A percentile compares a stretch with the other conserved stretches of the same genome.
phyloP scores from a whole-genome alignment of 2,797 vertebrate species.

The Thalassophryne amazonica region DNA sequence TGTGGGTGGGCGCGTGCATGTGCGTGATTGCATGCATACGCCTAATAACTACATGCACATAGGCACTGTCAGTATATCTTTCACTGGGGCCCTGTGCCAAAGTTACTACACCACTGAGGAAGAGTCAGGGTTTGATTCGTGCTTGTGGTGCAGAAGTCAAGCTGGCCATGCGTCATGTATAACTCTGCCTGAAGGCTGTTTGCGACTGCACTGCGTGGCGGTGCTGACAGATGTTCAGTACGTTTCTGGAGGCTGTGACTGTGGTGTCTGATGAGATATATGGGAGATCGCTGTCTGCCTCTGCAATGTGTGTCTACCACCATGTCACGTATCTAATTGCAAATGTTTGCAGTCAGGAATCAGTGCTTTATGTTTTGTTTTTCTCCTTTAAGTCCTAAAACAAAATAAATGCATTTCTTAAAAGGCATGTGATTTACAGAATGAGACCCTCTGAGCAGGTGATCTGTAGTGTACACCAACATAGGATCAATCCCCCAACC shows the following conservation, averaged over 20 bases:
- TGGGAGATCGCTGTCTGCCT: slow-evolving; percentile 53
- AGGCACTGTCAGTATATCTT: too few relatives aligned
- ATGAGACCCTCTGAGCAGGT: too few relatives aligned
- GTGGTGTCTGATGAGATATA: slow-evolving; percentile 59
- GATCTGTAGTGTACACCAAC: too few relatives aligned
- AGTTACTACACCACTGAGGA: too few relatives aligned
- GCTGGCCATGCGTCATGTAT: slow-evolving; percentile 32
- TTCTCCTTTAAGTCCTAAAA: neutral
- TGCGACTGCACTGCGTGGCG: slow-evolving; percentile 19
- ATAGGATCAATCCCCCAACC: too few relatives aligned
- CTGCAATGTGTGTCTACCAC: slow-evolving; percentile 9
- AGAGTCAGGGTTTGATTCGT: slow-evolving; percentile 20
- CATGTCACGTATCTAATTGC: slow-evolving; percentile 27
- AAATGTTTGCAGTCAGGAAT: slow-evolving; percentile 1
- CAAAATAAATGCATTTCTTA: neutral
- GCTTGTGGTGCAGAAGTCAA: slow-evolving; percentile 36
- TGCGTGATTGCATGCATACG: too few relatives aligned
- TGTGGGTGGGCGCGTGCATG: too few relatives aligned
- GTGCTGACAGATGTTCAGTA: slow-evolving; percentile 61
- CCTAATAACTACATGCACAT: too few relatives aligned
- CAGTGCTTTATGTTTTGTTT: neutral
- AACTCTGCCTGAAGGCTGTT: slow-evolving; percentile 37
- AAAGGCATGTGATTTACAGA: too few relatives aligned
- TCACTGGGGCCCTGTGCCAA: too few relatives aligned
- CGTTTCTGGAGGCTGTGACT: slow-evolving; percentile 49